A percentile compares a stretch with the other conserved stretches of the same genome.
phyloP scores from a whole-genome alignment of 1,140 invertebrate genomes.

The Zaprionus gabonicus region DNA sequence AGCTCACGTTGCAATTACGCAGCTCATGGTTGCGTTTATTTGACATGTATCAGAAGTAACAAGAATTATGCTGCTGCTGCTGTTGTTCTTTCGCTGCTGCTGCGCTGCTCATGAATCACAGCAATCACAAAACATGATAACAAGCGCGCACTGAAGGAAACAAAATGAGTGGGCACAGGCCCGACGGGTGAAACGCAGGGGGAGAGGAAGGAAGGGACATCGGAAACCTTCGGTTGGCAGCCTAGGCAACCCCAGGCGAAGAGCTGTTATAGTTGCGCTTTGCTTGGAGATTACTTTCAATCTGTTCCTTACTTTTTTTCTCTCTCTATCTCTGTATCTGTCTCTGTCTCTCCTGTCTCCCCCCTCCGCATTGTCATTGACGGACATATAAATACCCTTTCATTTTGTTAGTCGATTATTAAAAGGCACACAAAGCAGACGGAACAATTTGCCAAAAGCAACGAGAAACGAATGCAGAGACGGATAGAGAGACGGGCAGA shows the following conservation, averaged over 20 bases:
- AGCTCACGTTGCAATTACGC: not conserved
- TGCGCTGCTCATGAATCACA: constrained; percentile 33
- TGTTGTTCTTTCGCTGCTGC: constrained; percentile 2
- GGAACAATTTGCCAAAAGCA: constrained; percentile 7
- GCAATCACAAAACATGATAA: constrained; percentile 7
- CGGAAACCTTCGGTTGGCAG: not conserved
- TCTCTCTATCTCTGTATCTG: not conserved
- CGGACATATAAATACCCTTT: constrained; percentile 3
- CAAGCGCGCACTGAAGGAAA: not conserved
- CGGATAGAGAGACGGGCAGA: not conserved
- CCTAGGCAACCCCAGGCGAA: not conserved
- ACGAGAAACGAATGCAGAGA: not conserved
- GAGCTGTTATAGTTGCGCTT: constrained; percentile 27
- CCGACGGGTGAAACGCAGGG: not conserved
- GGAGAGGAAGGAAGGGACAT: not conserved
- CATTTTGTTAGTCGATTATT: constrained; percentile 20
- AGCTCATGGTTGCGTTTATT: constrained; percentile 17
- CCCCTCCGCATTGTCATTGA: not conserved
- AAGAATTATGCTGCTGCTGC: not conserved
- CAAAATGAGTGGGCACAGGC: not conserved
- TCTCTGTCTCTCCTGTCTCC: no score
- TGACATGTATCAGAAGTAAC: not conserved
- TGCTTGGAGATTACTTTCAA: constrained; percentile 20
- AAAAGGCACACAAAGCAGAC: constrained; percentile 12
- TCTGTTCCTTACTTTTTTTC: not conserved